Evolutionary conservation across 2,797 vertebrate genomes (phyloP).

Genomic region (Spheniscus humboldti): DNA sequence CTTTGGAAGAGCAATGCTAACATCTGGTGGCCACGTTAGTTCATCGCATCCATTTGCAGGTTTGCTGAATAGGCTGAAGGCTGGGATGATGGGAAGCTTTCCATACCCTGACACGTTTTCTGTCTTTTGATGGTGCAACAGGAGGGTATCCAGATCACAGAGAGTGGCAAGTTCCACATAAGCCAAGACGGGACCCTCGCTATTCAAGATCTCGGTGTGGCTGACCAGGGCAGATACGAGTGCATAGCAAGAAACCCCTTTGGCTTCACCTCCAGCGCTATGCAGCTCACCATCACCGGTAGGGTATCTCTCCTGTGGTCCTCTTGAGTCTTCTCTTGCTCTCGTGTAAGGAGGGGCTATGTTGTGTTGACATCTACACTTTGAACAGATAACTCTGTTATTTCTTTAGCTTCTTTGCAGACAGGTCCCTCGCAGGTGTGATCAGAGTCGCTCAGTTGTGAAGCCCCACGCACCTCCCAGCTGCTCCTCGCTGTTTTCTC

Average conservation of each 20-base stretch:
- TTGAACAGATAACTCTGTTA: neutral
- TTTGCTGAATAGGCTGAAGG: neutral
- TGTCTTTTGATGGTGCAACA: neutral
- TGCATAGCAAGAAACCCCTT: conserved; percentile 70
- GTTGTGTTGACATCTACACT: neutral
- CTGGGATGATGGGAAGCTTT: neutral
- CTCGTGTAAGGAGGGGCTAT: rapidly evolving
- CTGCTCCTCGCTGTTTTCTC: neutral
- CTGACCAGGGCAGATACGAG: conserved; percentile 71
- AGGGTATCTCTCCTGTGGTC: neutral
- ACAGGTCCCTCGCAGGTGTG: neutral
- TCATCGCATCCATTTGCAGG: neutral
- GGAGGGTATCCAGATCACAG: conserved; percentile 73
- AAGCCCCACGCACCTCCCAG: neutral
- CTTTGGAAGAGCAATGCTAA: conserved; percentile 41
- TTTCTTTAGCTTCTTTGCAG: neutral
- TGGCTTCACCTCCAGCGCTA: conserved; percentile 65
- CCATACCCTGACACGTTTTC: rapidly evolving
- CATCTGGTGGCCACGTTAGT: conserved; percentile 35
- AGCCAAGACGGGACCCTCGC: conserved; percentile 64
- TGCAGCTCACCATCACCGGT: conserved; percentile 70
- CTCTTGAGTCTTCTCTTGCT: neutral
- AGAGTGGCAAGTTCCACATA: conserved; percentile 71
- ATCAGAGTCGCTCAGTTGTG: rapidly evolving
- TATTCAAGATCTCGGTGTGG: conserved; percentile 66